Conservation (phyloP, 2,888 invertebrate species). For the Heliconius erato region DNA sequence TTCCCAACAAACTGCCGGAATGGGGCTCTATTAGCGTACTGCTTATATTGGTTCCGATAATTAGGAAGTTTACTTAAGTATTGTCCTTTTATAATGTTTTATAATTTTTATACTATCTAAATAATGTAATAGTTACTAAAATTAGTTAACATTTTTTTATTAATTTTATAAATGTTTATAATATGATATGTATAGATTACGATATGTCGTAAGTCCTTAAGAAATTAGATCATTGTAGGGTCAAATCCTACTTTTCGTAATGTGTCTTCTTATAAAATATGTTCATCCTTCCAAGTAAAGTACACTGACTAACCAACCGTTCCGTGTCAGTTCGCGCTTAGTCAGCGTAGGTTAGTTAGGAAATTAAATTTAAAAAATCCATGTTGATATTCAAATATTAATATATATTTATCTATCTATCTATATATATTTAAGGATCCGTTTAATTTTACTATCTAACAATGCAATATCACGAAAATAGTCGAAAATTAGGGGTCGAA, state of each 20-base stretch:
- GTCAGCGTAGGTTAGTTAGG: background rate
- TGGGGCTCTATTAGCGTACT: background rate
- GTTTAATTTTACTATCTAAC: background rate
- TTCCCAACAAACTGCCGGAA: slow-evolving; percentile 72
- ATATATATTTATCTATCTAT: background rate
- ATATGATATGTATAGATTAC: no score
- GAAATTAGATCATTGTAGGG: background rate
- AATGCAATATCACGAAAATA: background rate
- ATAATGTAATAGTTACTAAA: no score
- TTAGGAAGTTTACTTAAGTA: background rate
- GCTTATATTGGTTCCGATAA: slow-evolving; percentile 19
- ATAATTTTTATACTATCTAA: no score
- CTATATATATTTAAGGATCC: background rate
- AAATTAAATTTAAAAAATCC: background rate
- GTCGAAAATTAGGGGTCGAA: background rate
- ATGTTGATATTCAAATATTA: no score
- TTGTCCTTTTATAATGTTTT: background rate
- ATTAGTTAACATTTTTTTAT: no score
- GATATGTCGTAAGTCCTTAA: no score
- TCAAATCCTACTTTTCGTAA: background rate
- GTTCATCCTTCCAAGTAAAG: background rate
- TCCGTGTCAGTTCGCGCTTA: background rate
- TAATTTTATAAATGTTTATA: no score
- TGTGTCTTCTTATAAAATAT: no score
- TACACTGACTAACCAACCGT: background rate